Evolutionary conservation across 2,113 vertebrate genomes (phyloP).

Genomic region (Astur gentilis): DNA sequence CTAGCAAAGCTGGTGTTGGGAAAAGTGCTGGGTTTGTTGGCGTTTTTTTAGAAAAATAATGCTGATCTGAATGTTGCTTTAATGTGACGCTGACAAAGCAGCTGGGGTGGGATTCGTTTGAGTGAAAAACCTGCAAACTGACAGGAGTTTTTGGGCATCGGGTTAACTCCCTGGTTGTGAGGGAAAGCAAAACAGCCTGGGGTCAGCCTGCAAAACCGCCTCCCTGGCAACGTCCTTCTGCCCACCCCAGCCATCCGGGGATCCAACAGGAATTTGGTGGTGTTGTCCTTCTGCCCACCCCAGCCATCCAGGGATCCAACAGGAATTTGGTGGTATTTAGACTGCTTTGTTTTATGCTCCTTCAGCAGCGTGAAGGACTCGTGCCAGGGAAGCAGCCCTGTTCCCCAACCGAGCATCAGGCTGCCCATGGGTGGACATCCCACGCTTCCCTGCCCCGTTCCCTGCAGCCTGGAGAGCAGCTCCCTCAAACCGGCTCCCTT

Average conservation of each 20-base stretch:
- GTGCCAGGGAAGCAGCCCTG: background rate
- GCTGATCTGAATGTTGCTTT: background rate
- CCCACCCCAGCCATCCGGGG: rapidly evolving
- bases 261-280: rapidly evolving
- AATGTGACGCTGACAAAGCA: background rate
- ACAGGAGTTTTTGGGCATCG: rapidly evolving
- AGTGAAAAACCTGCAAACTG: background rate
- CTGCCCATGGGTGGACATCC: background rate
- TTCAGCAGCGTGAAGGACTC: rapidly evolving
- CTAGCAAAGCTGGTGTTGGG: background rate
- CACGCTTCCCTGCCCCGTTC: rapidly evolving
- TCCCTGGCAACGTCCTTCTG: background rate
- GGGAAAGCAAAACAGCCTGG: background rate
- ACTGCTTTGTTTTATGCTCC: background rate
- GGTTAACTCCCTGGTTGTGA: background rate
- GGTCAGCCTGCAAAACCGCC: background rate
- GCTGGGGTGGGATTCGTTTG: background rate
- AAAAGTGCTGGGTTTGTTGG: background rate
- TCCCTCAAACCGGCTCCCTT: background rate
- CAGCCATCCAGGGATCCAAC: rapidly evolving
- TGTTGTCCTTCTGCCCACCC: background rate
- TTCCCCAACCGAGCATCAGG: rapidly evolving
- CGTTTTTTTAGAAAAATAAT: rapidly evolving
- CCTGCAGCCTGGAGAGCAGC: background rate
- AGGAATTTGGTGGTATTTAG: rapidly evolving